These are phyloP conservation scores for Dyspetes luteomarginatus DNA, from an alignment of 2,888 invertebrate genomes.

Conservation along the genomic window DNA sequence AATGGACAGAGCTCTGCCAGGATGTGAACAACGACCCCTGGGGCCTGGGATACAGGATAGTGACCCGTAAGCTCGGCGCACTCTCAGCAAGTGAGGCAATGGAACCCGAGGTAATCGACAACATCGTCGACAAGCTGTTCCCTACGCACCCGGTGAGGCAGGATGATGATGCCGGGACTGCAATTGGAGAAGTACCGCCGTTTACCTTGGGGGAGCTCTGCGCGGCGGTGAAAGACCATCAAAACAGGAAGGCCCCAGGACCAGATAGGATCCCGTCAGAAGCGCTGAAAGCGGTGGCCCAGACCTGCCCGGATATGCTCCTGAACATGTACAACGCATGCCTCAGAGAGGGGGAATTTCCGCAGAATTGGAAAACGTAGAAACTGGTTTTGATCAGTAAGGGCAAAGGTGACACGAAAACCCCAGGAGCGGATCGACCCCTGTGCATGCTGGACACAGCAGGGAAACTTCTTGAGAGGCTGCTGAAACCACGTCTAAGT, in stretches of 20 bases:
- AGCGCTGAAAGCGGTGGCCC: not conserved
- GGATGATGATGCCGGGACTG: not conserved
- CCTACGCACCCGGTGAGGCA: conserved; percentile 6
- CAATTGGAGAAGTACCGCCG: not conserved
- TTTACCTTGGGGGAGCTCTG: not conserved
- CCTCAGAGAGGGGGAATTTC: not conserved
- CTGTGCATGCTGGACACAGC: not conserved
- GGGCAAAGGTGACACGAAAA: not conserved
- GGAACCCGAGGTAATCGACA: not conserved
- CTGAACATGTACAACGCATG: not conserved
- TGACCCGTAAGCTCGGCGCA: not conserved
- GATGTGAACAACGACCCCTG: conserved; percentile 6
- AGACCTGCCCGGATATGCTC: not conserved
- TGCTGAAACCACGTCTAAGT: not conserved
- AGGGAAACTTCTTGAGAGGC: not conserved
- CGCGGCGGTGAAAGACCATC: too few species aligned
- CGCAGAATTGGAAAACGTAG: not conserved
- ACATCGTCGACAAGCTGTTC: conserved; percentile 21
- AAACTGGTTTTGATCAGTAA: not conserved
- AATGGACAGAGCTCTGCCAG: not conserved
- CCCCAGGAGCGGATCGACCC: not conserved
- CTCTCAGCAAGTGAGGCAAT: conserved; percentile 5
- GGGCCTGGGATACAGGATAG: conserved; percentile 35
- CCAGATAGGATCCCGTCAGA: conserved; percentile 2
- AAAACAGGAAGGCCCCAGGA: not conserved